Evolutionary conservation across 1,140 invertebrate species (phyloP), one percentile per base, ranked within the genome.

Genomic region (Sminthurides bifidus): DNA sequence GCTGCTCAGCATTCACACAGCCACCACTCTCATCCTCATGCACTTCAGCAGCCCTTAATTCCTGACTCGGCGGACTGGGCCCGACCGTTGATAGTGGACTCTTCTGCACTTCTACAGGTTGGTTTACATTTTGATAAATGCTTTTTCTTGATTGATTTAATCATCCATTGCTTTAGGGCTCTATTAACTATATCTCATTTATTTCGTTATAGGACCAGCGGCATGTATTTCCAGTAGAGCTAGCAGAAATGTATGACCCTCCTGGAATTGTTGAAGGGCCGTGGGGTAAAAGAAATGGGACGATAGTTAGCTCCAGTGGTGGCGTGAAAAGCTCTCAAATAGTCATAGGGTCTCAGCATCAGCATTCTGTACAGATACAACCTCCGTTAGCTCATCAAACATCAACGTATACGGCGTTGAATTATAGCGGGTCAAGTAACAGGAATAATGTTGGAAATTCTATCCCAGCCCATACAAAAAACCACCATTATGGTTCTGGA

Each of bases 71-170:
- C 76, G 53, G 79, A 83, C 58, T 87, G 84, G 84, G 78, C 81
- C 43, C 75, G 84, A 62, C 85, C 87, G 6, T 72, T 91, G 3
- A 79, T 89, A 45, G 82, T 87, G 2, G 85, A 90, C 66, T 84
- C 85, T 45, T 78, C 82, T 29, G 78, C 82, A 35, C 76, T 83
- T 49, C 71, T 83, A 51, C 81, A 81, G 73, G 80, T 81, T 70
- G 52, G 52, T 31, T 45, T 52, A 35, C 23, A 60, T 30, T 30
- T 30, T 21, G 37, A 26, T 52, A 43, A 40, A 31, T 6, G n/a
- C 8, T 58, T 14, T 37, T 10, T 10, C 19, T 44, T 21, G n/a
- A n/a, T n/a, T 12, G 14, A 17, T 49, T 6, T 49, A 14, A 12
- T 15, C 46, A 10, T 10, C 14, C 12, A 30, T 48, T 2, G 40